Evolutionary conservation across 2,113 vertebrate genomes (phyloP).

Genomic region (Ictalurus punctatus): DNA sequence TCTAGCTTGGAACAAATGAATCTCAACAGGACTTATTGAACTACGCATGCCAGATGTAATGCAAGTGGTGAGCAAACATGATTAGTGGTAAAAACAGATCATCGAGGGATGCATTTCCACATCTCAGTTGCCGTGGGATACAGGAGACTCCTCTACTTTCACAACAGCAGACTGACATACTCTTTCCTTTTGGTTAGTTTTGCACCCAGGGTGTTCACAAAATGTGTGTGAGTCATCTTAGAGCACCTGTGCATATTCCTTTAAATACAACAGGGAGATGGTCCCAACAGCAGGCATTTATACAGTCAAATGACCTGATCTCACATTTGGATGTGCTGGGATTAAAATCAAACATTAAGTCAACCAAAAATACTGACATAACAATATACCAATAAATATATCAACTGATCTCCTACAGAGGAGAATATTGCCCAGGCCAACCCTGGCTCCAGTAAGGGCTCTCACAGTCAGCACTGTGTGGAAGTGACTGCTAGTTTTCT

Average conservation of each 20-base stretch:
- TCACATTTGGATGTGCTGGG: not conserved
- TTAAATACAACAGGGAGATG: not conserved
- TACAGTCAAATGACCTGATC: not conserved
- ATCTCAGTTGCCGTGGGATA: not conserved
- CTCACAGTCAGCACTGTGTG: not conserved
- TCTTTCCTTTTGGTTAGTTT: not conserved
- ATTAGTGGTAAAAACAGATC: not conserved
- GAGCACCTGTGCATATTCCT: not conserved
- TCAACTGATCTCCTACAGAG: not conserved
- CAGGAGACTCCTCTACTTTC: not conserved
- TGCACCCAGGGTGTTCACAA: not conserved
- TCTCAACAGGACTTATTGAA: not conserved
- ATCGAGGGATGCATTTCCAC: not conserved
- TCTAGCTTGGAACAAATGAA: not conserved
- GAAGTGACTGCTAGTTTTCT: not conserved
- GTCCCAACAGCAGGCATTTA: not conserved
- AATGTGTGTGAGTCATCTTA: not conserved
- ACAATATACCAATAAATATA: not conserved
- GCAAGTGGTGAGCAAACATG: not conserved
- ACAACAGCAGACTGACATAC: not conserved
- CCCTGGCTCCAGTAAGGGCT: not conserved
- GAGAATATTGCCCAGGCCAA: not conserved
- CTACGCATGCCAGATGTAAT: not conserved
- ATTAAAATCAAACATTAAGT: not conserved
- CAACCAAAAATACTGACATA: not conserved